Evolutionary conservation across 2,113 vertebrate species (phyloP).

Genomic region (Misgurnus mizolepis): DNA sequence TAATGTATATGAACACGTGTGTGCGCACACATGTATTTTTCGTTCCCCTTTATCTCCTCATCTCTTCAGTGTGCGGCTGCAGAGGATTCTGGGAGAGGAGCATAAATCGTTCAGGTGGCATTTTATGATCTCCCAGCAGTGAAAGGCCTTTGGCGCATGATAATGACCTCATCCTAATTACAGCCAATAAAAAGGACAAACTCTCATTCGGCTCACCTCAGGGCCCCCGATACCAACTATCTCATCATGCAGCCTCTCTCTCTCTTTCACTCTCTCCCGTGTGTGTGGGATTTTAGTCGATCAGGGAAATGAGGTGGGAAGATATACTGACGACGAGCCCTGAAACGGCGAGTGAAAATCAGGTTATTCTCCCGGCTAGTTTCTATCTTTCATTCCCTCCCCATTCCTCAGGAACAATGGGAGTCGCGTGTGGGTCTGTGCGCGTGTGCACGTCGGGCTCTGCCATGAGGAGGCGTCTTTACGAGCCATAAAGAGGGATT

Average conservation of each 20-base stretch:
- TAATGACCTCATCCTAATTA: conserved; percentile 44
- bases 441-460: background rate
- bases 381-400: conserved; percentile 15
- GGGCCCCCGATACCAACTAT: conserved; percentile 26
- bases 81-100: conserved; percentile 33
- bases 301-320: conserved; percentile 37
- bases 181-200: conserved; percentile 44
- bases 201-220: conserved; percentile 41
- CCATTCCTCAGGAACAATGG: background rate
- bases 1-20: background rate
- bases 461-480: conserved; percentile 38
- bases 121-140: conserved; percentile 43
- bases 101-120: conserved; percentile 37
- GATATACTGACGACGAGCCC: conserved; percentile 31
- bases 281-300: conserved; percentile 34
- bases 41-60: background rate
- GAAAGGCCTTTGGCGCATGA: conserved; percentile 44
- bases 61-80: conserved; percentile 28
- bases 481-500: conserved; percentile 54
- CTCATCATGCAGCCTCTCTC: conserved; percentile 11
- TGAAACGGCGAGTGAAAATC: conserved; percentile 29
- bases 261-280: background rate
- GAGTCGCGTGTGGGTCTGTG: conserved; percentile 1
- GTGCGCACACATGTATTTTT: conserved; percentile 5
- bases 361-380: conserved; percentile 31